Evolutionary conservation across 2,888 invertebrate species (phyloP).

Genomic region (Tipula unca): DNA sequence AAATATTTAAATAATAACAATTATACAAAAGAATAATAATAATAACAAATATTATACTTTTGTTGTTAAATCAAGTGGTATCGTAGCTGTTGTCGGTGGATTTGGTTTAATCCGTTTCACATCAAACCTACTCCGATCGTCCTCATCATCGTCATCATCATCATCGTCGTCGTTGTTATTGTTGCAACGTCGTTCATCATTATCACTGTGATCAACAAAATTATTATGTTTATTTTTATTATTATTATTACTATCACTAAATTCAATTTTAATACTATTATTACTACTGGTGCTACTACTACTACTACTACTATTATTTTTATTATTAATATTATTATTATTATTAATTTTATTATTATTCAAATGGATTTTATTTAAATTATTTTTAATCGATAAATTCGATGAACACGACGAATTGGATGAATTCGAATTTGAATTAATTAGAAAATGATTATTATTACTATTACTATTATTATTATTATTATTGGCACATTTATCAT

Average conservation of each 20-base stretch:
- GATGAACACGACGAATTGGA: slow-evolving; percentile 18
- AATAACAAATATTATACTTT: slow-evolving; percentile 46
- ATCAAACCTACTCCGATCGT: slow-evolving; percentile 43
- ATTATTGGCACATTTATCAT: slow-evolving; percentile 35
- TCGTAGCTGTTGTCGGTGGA: slow-evolving; percentile 28
- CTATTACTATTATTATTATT: slow-evolving; percentile 3
- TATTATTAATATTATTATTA: slow-evolving; percentile 2
- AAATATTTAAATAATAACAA: slow-evolving; percentile 8
- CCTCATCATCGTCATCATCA: slow-evolving; percentile 38
- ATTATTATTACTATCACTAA: not conserved
- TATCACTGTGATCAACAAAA: slow-evolving; percentile 2
- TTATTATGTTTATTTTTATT: slow-evolving; percentile 4
- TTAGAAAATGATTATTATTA: not conserved
- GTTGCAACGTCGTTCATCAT: slow-evolving; percentile 37
- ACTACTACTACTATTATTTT: not conserved
- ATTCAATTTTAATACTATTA: not conserved
- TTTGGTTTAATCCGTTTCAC: slow-evolving; percentile 47
- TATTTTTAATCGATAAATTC: slow-evolving; percentile 14
- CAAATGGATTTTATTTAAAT: slow-evolving; percentile 16
- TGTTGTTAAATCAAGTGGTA: slow-evolving; percentile 49
- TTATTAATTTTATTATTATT: not conserved
- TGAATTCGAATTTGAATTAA: not conserved
- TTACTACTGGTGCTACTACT: not conserved
- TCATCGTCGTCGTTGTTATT: slow-evolving; percentile 47
- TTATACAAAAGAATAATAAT: not conserved